Percentiles rank a stretch among this genome's conserved stretches.
phyloP scores from a whole-genome alignment of 2,797 vertebrate species.

The Hypotaenidia philippensis region DNA sequence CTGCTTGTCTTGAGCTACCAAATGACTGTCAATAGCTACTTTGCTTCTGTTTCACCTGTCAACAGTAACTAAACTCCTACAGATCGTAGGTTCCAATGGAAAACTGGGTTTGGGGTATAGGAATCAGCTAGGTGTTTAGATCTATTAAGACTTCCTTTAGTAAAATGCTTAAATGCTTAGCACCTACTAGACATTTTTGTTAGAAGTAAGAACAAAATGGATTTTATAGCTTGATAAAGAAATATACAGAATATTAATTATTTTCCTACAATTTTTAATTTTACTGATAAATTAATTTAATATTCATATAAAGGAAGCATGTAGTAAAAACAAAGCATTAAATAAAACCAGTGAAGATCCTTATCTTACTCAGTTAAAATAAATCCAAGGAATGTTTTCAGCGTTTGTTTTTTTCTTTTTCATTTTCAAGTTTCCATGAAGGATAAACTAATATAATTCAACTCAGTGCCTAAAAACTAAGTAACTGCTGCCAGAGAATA shows the following conservation, averaged over 20 bases:
- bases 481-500: neutral
- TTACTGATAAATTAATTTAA: neutral
- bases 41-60: neutral
- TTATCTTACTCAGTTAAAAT: neutral
- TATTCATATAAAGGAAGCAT: neutral
- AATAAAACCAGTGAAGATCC: neutral
- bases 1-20: neutral
- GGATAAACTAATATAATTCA: neutral
- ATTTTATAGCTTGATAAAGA: neutral
- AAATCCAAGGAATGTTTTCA: neutral
- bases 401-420: neutral
- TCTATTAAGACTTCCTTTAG: neutral
- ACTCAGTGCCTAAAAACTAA: neutral
- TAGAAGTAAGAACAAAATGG: neutral
- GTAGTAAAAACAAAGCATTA: neutral
- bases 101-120: neutral
- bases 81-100: neutral
- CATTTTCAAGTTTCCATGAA: neutral
- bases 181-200: neutral
- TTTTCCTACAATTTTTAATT: neutral
- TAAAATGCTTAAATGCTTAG: neutral
- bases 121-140: neutral
- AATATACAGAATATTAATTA: neutral
- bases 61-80: neutral
- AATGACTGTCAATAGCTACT: neutral